Evolutionary conservation across 1,140 invertebrate genomes (phyloP).

Genomic region (Oryctes rhinoceros): DNA sequence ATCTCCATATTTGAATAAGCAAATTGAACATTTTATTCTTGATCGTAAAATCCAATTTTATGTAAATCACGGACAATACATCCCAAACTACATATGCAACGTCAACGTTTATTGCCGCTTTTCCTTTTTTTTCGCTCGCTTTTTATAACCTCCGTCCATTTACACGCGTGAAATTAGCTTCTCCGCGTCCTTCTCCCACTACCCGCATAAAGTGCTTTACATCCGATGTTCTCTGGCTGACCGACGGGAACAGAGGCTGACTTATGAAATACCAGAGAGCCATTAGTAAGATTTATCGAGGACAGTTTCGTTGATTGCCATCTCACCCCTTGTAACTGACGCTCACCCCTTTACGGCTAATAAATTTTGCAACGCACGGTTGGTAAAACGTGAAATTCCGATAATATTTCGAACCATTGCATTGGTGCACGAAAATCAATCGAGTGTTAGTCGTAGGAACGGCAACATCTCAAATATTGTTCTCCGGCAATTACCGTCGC

Average conservation of each 20-base stretch:
- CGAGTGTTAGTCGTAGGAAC: background rate
- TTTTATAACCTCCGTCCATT: background rate
- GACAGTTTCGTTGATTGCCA: conserved; percentile 56
- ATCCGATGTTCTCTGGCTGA: background rate
- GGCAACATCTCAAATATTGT: no score
- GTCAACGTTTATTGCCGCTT: background rate
- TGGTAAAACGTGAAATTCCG: conserved; percentile 13
- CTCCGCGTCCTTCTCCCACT: background rate
- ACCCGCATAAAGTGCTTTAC: background rate
- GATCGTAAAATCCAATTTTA: background rate
- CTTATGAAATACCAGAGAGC: conserved; percentile 61
- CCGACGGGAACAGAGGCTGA: conserved; percentile 48
- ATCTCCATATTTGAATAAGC: no score
- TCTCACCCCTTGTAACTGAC: conserved; percentile 9
- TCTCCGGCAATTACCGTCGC: no score
- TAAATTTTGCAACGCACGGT: conserved; percentile 28
- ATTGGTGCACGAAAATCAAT: background rate
- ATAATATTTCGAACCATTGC: conserved; percentile 42
- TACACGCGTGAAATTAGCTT: background rate
- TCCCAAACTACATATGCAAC: background rate
- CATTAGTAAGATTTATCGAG: conserved; percentile 60
- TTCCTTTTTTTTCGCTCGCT: background rate
- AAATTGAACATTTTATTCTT: background rate
- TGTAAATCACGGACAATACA: conserved; percentile 2
- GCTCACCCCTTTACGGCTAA: conserved; percentile 36